These are phyloP conservation scores for Hippocampus comes DNA, from an alignment of 2,113 vertebrate species.

Conservation along the genomic window DNA sequence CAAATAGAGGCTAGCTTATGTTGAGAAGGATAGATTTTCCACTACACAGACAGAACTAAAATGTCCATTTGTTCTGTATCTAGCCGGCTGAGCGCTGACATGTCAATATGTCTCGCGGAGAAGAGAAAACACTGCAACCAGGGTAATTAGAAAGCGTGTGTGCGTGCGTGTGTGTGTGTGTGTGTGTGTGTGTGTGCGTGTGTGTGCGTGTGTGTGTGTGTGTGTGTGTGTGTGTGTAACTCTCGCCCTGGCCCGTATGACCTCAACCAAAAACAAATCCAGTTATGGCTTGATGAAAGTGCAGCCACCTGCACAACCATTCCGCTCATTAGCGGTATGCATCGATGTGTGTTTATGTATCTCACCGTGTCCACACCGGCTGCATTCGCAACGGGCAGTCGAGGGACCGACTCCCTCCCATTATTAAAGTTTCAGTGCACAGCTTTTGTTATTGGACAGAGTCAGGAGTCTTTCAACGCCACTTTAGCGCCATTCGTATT, in stretches of 20 bases:
- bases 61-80: slow-evolving; percentile 68
- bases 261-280: slow-evolving; percentile 71
- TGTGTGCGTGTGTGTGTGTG: slow-evolving; percentile 29
- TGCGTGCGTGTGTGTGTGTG: slow-evolving; percentile 55
- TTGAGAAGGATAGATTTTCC: slow-evolving; percentile 59
- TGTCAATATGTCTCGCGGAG: slow-evolving; percentile 70
- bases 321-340: slow-evolving; percentile 60
- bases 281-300: slow-evolving; percentile 69
- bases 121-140: slow-evolving; percentile 63
- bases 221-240: slow-evolving; percentile 59
- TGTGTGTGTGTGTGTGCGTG: slow-evolving; percentile 33
- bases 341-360: slow-evolving; percentile 40
- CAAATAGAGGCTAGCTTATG: slow-evolving; percentile 57
- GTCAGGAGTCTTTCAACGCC: slow-evolving; percentile 60
- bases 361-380: slow-evolving; percentile 40
- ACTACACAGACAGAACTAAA: slow-evolving; percentile 59
- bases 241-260: slow-evolving; percentile 58
- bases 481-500: slow-evolving; percentile 56
- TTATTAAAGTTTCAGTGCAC: slow-evolving; percentile 62
- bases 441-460: slow-evolving; percentile 62
- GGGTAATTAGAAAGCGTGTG: slow-evolving; percentile 69
- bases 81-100: slow-evolving; percentile 66
- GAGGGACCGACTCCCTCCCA: slow-evolving; percentile 46
- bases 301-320: slow-evolving; percentile 72
- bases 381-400: slow-evolving; percentile 36